phyloP scores from a whole-genome alignment of 1,140 invertebrate genomes.

The Microplitis demolitor region DNA sequence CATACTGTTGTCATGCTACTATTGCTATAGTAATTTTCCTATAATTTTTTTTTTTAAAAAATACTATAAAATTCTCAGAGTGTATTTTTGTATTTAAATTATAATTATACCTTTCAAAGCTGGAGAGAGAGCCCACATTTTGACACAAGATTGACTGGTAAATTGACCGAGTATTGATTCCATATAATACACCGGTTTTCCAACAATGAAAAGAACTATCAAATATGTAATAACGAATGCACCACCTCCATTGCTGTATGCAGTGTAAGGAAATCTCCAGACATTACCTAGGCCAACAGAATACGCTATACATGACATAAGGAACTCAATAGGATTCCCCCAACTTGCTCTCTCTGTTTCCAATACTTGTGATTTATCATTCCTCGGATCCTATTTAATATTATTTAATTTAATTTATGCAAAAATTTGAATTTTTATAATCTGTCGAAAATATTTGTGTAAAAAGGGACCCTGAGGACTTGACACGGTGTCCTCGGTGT shows the following conservation, averaged over 20 bases:
- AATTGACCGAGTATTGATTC: constrained; percentile 83
- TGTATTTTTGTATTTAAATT: too few species aligned
- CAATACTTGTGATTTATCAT: not conserved
- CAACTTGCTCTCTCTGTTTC: constrained; percentile 68
- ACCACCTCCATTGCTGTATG: constrained; percentile 84
- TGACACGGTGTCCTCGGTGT: too few species aligned
- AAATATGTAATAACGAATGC: constrained; percentile 86
- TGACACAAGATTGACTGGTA: constrained; percentile 73
- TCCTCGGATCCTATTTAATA: too few species aligned
- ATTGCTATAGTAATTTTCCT: too few species aligned
- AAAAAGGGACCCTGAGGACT: too few species aligned
- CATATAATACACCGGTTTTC: constrained; percentile 89
- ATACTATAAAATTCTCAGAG: too few species aligned
- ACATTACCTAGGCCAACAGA: constrained; percentile 89
- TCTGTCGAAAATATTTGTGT: too few species aligned
- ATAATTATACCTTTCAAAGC: constrained; percentile 66
- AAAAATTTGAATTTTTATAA: too few species aligned
- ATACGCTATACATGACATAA: constrained; percentile 87
- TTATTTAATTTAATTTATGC: too few species aligned
- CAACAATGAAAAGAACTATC: constrained; percentile 81
- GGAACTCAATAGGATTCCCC: constrained; percentile 83
- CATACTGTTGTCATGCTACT: too few species aligned
- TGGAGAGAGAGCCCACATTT: constrained; percentile 59
- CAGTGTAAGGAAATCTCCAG: constrained; percentile 88
- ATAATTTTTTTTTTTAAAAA: too few species aligned